Percentiles rank a stretch among this genome's conserved stretches.
These are phyloP conservation scores for Akabosia matsudoensis DNA, from an alignment of 1,140 invertebrate genomes.

Conservation along the genomic window DNA sequence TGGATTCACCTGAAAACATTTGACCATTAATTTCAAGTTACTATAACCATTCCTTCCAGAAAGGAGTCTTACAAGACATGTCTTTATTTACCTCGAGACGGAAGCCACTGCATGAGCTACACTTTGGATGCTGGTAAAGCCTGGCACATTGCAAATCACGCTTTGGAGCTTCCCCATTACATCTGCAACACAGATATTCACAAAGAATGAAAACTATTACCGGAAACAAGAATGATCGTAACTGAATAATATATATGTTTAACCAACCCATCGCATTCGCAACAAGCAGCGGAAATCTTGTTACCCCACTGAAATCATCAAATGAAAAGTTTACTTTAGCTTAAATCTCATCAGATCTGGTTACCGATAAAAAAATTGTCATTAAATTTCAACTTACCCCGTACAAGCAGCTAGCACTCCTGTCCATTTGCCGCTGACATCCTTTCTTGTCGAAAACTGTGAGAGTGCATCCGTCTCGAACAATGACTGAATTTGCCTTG, in stretches of 20 bases:
- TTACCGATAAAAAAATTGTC: too few relatives aligned
- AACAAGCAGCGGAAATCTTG: constrained; percentile 27
- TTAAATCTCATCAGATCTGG: too few relatives aligned
- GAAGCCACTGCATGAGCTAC: constrained; percentile 29
- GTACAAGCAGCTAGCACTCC: constrained; percentile 21
- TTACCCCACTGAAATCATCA: constrained; percentile 13
- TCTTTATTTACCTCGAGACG: constrained; percentile 14
- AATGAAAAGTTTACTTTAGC: neutral
- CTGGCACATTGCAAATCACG: constrained; percentile 28
- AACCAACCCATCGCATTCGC: constrained; percentile 33
- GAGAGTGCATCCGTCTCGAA: constrained; percentile 28
- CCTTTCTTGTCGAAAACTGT: constrained; percentile 31
- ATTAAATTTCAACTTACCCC: constrained; percentile 8
- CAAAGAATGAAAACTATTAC: too few relatives aligned
- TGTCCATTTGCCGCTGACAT: constrained; percentile 21
- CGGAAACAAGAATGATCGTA: too few relatives aligned
- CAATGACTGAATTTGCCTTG: constrained; percentile 32
- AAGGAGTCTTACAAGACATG: too few relatives aligned
- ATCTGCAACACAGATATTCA: too few relatives aligned
- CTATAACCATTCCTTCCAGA: too few relatives aligned
- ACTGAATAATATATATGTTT: too few relatives aligned
- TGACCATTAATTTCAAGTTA: too few relatives aligned
- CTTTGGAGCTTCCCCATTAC: constrained; percentile 1
- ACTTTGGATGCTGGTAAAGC: constrained; percentile 32
- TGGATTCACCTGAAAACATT: constrained; percentile 9